Base-by-base conservation (phyloP, 2,888 invertebrate genomes). In the Stenotaenia linearis region DNA sequence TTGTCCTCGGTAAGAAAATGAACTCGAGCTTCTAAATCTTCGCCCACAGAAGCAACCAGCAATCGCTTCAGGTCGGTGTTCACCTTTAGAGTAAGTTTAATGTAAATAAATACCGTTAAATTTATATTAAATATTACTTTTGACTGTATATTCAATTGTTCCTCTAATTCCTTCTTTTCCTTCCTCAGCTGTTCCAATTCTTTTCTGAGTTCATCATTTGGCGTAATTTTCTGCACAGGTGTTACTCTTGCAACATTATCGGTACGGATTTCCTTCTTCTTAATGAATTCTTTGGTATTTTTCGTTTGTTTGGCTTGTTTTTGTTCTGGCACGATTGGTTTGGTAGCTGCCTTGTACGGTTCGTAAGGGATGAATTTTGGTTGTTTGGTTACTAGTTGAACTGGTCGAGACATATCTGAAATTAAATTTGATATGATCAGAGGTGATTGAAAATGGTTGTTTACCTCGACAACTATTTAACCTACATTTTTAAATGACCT, bases 1-100 rank as follows among this genome's bases (percentile, higher is more conserved):
- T 97, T 96, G 85, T 97, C 97, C 87, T 96, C 94, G 15, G 95
- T 96, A 32, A 98, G 88, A 80, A 94, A 91, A 85, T 97, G 95
- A 2, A 98, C 95, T 85, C 93, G 91, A 0, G 91, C 92, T 86
- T 97, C 93, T 79, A 97, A 89, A 87, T 97, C 97, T 87, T 97
- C 97, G 7, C 97, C 97, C 83, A 98, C 94, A 15, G 97, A 96
- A 9, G 97, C 97, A 6, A 98, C 96, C 79, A 97, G 86, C 86
- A 97, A 90, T 84, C 94, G 95, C 86, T 97, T 97, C 79, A 97
- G 88, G 87, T 97, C 97, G 79, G 92, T 91, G 86, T 97, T 97
- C 0, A 97, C 93, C 92, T 93, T 81, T 37, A 40, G n/a, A n/a
- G n/a, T n/a, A n/a, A n/a, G n/a, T 82, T 45, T 21, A 79, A 37